phyloP scores from a whole-genome alignment of 2,888 invertebrate genomes.

The Papilio gigon region DNA sequence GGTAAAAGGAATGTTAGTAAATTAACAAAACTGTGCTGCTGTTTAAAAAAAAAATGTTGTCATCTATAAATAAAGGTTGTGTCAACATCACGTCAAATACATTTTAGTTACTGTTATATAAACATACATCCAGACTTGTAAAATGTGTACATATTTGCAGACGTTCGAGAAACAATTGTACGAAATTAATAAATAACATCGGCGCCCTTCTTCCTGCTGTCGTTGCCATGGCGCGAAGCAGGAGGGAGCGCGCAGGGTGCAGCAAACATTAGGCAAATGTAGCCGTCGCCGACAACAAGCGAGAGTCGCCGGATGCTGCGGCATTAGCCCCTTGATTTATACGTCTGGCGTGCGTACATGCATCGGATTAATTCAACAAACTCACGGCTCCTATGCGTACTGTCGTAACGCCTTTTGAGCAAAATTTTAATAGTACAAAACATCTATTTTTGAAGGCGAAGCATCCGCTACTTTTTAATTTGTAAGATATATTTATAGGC shows the following conservation, averaged over 20 bases:
- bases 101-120: not conserved
- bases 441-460: no score
- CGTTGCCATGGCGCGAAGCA: slow-evolving; percentile 53
- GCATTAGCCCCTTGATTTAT: slow-evolving; percentile 79
- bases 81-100: no score
- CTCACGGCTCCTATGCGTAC: not conserved
- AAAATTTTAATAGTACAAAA: not conserved
- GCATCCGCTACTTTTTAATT: no score
- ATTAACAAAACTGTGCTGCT: no score
- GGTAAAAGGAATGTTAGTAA: no score
- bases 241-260: slow-evolving; percentile 45
- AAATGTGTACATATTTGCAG: slow-evolving; percentile 46
- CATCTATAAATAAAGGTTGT: no score
- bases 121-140: slow-evolving; percentile 2
- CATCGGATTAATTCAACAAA: slow-evolving; percentile 67
- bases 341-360: slow-evolving; percentile 71
- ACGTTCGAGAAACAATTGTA: slow-evolving; percentile 61
- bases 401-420: not conserved
- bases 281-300: slow-evolving; percentile 60
- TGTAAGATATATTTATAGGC: no score
- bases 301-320: slow-evolving; percentile 75
- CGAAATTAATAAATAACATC: slow-evolving; percentile 71
- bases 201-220: slow-evolving; percentile 62
- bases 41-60: no score
- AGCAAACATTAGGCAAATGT: slow-evolving; percentile 61